A percentile compares a stretch with the other conserved stretches of the same genome.
phyloP scores from a whole-genome alignment of 2,113 vertebrate species.

The Microtus richardsoni region DNA sequence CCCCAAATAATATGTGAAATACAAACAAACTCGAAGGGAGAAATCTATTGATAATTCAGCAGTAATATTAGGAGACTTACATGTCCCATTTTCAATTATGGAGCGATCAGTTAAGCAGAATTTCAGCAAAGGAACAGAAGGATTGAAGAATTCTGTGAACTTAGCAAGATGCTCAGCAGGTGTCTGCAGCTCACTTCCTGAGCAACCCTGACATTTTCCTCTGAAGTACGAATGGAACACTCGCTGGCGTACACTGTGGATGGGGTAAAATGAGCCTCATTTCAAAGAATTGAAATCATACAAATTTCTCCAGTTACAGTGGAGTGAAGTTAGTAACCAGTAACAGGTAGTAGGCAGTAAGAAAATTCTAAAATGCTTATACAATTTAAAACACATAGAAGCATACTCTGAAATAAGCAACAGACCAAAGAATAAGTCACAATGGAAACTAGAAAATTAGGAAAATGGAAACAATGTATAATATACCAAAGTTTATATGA shows the following conservation, averaged over 20 bases:
- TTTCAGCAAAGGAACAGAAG: conserved; percentile 33
- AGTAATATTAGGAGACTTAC: not conserved
- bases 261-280: not conserved
- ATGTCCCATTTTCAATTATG: conserved; percentile 5
- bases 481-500: not conserved
- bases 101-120: not conserved
- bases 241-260: not conserved
- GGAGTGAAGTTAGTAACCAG: conserved; percentile 29
- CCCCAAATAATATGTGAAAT: not conserved
- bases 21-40: conserved; percentile 20
- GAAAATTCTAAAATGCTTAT: conserved; percentile 16
- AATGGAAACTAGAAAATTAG: conserved; percentile 53
- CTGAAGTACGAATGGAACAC: not conserved
- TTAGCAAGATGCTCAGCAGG: not conserved
- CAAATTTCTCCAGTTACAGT: conserved; percentile 10
- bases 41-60: conserved; percentile 14
- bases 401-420: conserved; percentile 7
- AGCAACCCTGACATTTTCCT: not conserved
- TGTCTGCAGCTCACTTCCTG: not conserved
- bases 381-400: not conserved
- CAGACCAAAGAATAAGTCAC: conserved; percentile 34
- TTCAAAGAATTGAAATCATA: conserved; percentile 18
- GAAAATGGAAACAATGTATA: conserved; percentile 26
- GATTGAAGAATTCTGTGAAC: not conserved
- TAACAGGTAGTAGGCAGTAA: not conserved